Evolutionary conservation across 2,888 invertebrate species (phyloP), one percentile per base, ranked within the genome.

Genomic region (Nezara viridula): DNA sequence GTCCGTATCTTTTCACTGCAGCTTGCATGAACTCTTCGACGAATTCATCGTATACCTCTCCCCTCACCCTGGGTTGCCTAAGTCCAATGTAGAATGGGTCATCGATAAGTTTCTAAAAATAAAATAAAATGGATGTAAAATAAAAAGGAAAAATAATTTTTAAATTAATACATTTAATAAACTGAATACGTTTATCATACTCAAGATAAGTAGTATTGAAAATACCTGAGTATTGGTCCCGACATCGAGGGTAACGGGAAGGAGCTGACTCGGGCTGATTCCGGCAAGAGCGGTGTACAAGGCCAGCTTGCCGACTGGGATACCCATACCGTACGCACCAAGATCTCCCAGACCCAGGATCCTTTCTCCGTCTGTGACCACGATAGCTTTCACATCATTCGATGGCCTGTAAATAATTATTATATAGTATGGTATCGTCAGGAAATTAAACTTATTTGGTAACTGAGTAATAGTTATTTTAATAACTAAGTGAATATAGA

Each of bases 311-410:
- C 99, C 99, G 77, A 99, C 96, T 1, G 99, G 99, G 92, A 99
- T 99, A 86, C 99, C 99, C 98, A 99, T 99, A 21, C 99, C 99
- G 92, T 97, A 96, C 7, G 98, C 98, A 14, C 99, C 99, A 91
- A 99, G 94, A 93, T 99, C 99, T 5, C 99, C 99, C 89, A 99
- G 94, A 9, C 99, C 99, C 89, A 99, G 94, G 93, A 99, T 99
- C 89, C 99, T 95, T 93, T 99, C 99, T 27, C 99, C 99, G 93
- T 99, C 99, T 0, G 99, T 99, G 77, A 99, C 99, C 19, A 98
- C 98, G 92, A 98, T 96, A 0, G 97, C 98, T 10, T 97, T 95
- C 9, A 98, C 96, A 92, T 98, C 97, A 40, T 95, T 94, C 92
- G 97, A 97, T 0, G 98, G 98, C 97, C 97, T 97, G 92, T 27